phyloP scores from a whole-genome alignment of 2,797 vertebrate species.

The Prionace glauca region DNA sequence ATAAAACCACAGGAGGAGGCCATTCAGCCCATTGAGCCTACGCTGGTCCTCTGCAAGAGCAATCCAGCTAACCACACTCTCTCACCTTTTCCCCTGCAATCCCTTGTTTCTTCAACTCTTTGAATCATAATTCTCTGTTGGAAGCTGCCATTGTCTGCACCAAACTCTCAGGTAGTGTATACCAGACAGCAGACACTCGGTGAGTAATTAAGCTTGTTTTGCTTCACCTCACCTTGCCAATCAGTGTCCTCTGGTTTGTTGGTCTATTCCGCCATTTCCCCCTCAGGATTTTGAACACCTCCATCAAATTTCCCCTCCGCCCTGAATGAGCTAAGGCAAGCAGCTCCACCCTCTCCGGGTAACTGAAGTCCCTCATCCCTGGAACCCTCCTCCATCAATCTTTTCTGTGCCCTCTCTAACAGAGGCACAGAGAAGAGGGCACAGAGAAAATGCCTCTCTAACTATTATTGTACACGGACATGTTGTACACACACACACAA shows the following conservation, averaged over 20 bases:
- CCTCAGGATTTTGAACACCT: not conserved
- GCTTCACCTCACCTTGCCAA: too few species aligned
- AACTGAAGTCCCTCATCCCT: not conserved
- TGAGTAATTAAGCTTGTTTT: not conserved
- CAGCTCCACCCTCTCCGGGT: not conserved
- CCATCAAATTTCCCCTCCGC: not conserved
- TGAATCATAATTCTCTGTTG: not conserved
- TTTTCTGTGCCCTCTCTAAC: not conserved
- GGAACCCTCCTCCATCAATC: not conserved
- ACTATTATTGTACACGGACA: not conserved
- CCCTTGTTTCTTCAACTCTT: not conserved
- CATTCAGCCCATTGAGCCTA: not conserved
- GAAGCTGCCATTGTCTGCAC: not conserved
- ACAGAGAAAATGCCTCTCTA: not conserved
- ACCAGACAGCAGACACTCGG: not conserved
- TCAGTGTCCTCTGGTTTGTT: too few species aligned
- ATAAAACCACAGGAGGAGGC: not conserved
- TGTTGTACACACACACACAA: too few species aligned
- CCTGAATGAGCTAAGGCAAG: not conserved
- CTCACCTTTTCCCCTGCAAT: not conserved
- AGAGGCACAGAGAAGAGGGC: not conserved
- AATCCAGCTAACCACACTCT: not conserved
- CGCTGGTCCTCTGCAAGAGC: not conserved
- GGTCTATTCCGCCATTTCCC: too few species aligned
- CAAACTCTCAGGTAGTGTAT: not conserved